A percentile compares a stretch with the other conserved stretches of the same genome.
Evolutionary conservation across 2,888 invertebrate genomes (phyloP).

Genomic region (Hirtodrosophila trivittata): DNA sequence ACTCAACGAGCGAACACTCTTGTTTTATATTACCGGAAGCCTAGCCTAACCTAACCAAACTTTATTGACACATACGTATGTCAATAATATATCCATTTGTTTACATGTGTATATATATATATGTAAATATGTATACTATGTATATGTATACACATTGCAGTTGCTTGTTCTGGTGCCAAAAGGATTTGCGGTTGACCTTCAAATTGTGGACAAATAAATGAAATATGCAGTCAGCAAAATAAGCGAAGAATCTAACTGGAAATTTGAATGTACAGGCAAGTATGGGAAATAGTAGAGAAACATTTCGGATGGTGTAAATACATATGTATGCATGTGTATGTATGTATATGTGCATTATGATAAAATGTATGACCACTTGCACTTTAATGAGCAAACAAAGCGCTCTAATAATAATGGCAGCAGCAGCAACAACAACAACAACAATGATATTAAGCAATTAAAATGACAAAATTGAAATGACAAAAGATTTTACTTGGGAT

Average conservation of each 20-base stretch:
- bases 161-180: constrained; percentile 22
- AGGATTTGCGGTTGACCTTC: constrained; percentile 52
- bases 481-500: constrained; percentile 64
- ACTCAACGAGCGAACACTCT: no score
- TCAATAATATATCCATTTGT: not conserved
- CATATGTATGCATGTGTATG: not conserved
- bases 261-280: not conserved
- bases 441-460: constrained; percentile 61
- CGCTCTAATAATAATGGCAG: constrained; percentile 21
- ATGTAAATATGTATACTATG: no score
- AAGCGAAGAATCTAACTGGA: constrained; percentile 1
- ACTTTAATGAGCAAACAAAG: constrained; percentile 68
- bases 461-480: constrained; percentile 73
- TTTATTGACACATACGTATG: no score
- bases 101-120: not conserved
- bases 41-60: no score
- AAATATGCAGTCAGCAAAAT: constrained; percentile 7
- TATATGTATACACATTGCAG: not conserved
- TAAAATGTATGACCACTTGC: constrained; percentile 49
- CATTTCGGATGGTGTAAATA: not conserved
- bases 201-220: constrained; percentile 6
- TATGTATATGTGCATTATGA: constrained; percentile 12
- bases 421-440: constrained; percentile 20
- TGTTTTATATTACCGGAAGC: no score
- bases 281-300: constrained; percentile 4